A percentile compares a stretch with the other conserved stretches of the same genome.
These are phyloP conservation scores for Oxyteleia sp. DNA, from an alignment of 2,888 invertebrate genomes.

Conservation along the genomic window DNA sequence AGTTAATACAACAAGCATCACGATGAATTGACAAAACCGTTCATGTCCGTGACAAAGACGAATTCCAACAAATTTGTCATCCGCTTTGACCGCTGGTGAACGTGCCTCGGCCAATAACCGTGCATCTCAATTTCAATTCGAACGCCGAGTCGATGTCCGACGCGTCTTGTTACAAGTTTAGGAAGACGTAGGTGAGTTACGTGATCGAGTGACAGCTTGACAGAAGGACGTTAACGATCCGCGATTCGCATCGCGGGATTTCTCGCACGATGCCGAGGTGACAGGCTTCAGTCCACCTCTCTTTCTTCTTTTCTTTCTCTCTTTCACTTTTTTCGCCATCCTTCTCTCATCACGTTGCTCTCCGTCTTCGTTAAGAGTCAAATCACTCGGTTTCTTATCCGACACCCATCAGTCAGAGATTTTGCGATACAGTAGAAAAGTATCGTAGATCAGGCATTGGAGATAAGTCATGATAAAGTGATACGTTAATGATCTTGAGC, in stretches of 20 bases:
- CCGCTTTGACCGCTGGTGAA: conserved; percentile 29
- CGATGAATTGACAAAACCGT: conserved; percentile 44
- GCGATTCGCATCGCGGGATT: conserved; percentile 80
- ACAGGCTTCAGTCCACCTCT: conserved; percentile 54
- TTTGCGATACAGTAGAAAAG: conserved; percentile 42
- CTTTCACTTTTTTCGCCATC: conserved; percentile 46
- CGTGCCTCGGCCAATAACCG: conserved; percentile 47
- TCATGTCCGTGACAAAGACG: conserved; percentile 37
- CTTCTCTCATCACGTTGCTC: conserved; percentile 1
- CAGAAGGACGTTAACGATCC: conserved; percentile 84
- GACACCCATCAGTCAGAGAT: conserved; percentile 54
- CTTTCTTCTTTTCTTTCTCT: no score
- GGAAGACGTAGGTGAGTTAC: conserved; percentile 85
- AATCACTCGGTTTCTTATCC: conserved; percentile 63
- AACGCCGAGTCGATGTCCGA: conserved; percentile 54
- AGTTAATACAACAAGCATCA: conserved; percentile 26
- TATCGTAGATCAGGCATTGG: conserved; percentile 3
- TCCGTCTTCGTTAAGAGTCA: conserved; percentile 57
- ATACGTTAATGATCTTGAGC: conserved; percentile 40
- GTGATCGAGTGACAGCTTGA: conserved; percentile 83
- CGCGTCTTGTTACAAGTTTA: conserved; percentile 72
- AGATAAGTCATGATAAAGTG: conserved; percentile 30
- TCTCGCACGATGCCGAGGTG: conserved; percentile 69
- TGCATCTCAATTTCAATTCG: conserved; percentile 71
- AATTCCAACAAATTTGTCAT: conserved; percentile 64